Evolutionary conservation across 2,888 invertebrate genomes (phyloP), one percentile per base, ranked within the genome.

Genomic region (Cantharis rustica): DNA sequence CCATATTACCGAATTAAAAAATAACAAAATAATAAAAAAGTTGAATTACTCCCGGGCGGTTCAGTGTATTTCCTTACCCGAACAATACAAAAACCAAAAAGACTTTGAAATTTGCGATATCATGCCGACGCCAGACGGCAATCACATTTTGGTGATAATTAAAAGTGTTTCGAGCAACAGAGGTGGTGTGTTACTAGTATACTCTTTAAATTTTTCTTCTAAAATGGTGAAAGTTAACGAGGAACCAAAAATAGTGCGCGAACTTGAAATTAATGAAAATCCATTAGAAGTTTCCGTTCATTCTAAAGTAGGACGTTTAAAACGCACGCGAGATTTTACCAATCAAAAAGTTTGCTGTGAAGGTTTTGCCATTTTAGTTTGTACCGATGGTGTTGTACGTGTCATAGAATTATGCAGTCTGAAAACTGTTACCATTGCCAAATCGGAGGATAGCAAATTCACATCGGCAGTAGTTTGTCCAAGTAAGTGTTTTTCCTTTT

Each of bases 391-490:
- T 7, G 90, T 91, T 68, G 90, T 97, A 47, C 90, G 94, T 84
- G 88, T 97, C 68, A 90, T 95, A 75, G 92, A 93, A 61, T 86
- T 96, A 63, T 90, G 91, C n/a, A 93, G 93, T 71, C 91, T 96
- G 80, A 92, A 91, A 80, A 90, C 92, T 4, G 88, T 94, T 7
- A 93, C 93, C 0, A 91, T 92, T 79, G 94, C 94, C 26, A 90
- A 91, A 80, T 91, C 93, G 61, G 92, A 93, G 0, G 91, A 91
- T 61, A 92, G 93, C 66, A 93, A 92, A 84, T 96, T 96, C 85
- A 92, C 95, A 13, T 95, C 96, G 0, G 94, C 94, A 1, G 93
- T 94, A 0, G 97, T 95, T 87, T 97, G 97, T 86, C 94, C 95
- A 75, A 96, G 96, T 89, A 88, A 90, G 91, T 89, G 72, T 71